Base-by-base conservation (phyloP, 2,797 vertebrate genomes). In the Pangasius larnaudii region DNA sequence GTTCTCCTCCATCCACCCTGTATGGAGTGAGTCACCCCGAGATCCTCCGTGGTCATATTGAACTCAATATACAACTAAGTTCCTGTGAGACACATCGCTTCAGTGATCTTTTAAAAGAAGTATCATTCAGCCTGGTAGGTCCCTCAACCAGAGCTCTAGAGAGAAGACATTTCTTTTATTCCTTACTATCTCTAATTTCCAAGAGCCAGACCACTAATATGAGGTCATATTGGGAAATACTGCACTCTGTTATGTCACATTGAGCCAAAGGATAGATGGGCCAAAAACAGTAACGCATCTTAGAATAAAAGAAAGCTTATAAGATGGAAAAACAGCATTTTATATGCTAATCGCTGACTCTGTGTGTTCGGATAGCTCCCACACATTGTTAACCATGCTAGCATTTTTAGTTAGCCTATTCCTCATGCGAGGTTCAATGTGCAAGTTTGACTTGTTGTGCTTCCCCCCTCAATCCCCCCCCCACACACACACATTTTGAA, bases 61-160 rank as follows among this genome's bases (percentile, higher is more conserved):
- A 27, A 82, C 58, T 3, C 24, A 59, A 49, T 75, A 87, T 85
- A 88, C 85, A 81, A 80, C 75, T 53, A 36, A 24, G 16, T 58
- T 74, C 71, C 69, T 84, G 11, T 81, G 82, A 85, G 82, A 49
- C 80, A 67, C 67, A 61, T 87, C 49, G 36, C 83, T 84, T 86
- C 27, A 86, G 58, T 69, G 79, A 61, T 85, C 84, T 86, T 85
- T 89, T 81, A 89, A 85, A 82, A 84, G 63, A 53, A n/a, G 82
- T 24, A 30, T 83, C 24, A 9, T 4, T 51, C 19, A 36, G 63
- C n/a, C 63, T 53, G 46, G n/a, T 51, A 51, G 33, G 46, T 33
- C 27, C 16, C 39, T 53, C 59, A 78, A 18, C 33, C 42, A 33
- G 74, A 59, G 53, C 42, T 87, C 46, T 69, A 85, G 49, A 63